A percentile compares a stretch with the other conserved stretches of the same genome.
Evolutionary conservation across 2,797 vertebrate species (phyloP).

Genomic region (Anniella stebbinsi): DNA sequence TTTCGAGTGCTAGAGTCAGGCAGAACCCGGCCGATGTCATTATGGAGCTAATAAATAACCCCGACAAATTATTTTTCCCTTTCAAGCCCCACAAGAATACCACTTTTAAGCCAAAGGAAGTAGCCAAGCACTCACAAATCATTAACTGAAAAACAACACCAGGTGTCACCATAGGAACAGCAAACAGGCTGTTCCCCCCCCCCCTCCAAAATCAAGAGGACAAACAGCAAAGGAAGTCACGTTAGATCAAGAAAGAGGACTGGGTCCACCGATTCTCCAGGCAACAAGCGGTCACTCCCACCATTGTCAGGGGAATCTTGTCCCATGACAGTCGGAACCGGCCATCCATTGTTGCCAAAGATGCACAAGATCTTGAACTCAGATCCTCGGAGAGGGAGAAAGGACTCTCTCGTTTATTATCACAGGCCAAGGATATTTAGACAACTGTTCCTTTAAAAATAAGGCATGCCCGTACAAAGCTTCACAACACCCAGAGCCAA

Average conservation of each 20-base stretch:
- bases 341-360: not conserved
- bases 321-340: too few relatives aligned
- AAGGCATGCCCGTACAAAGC: not conserved
- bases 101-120: not conserved
- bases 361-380: too few relatives aligned
- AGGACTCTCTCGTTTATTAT: not conserved
- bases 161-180: conserved; percentile 9
- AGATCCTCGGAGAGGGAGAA: not conserved
- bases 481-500: not conserved
- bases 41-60: not conserved
- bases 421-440: too few relatives aligned
- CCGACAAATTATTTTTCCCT: not conserved
- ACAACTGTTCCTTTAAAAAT: not conserved
- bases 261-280: fast-evolving
- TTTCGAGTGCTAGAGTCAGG: too few relatives aligned
- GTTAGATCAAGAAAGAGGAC: too few relatives aligned
- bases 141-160: conserved; percentile 32
- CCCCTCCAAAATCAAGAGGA: too few relatives aligned
- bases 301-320: not conserved
- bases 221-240: not conserved
- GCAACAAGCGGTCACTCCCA: not conserved
- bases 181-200: not conserved
- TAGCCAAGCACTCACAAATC: conserved; percentile 13
- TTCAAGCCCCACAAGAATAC: not conserved
- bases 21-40: not conserved